phyloP scores from a whole-genome alignment of 2,797 vertebrate genomes.

The Urocyon cinereoargenteus region DNA sequence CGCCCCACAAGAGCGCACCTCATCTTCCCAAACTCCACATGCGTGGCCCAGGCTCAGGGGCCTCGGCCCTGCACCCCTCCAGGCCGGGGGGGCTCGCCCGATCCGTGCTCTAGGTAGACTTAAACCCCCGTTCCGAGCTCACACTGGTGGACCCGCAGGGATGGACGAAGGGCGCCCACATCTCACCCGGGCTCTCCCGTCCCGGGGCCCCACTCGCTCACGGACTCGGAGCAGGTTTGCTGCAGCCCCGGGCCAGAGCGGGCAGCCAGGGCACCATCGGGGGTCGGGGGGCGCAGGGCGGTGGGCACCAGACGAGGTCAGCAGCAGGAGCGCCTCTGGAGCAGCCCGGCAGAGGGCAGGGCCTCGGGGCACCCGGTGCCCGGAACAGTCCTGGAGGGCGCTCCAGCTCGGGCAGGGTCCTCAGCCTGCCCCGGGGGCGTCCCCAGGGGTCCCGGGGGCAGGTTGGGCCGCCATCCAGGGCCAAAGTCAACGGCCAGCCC shows the following conservation, averaged over 20 bases:
- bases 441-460: neutral
- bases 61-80: neutral
- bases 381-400: no score
- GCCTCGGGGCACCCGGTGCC: neutral
- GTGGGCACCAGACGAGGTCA: neutral
- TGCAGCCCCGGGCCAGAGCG: rapidly evolving
- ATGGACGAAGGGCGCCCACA: neutral
- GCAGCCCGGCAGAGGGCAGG: rapidly evolving
- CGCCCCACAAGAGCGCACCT: no score
- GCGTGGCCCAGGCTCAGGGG: neutral
- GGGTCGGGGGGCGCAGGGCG: neutral
- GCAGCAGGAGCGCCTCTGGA: rapidly evolving
- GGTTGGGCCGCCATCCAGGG: no score
- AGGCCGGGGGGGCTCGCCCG: neutral
- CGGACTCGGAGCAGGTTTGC: rapidly evolving
- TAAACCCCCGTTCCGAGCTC: neutral
- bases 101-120: neutral
- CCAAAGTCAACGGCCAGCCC: no score
- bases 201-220: neutral
- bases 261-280: neutral
- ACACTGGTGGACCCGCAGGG: neutral
- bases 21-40: neutral
- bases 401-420: neutral
- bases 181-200: neutral
- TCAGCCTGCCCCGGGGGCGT: neutral